A percentile compares a stretch with the other conserved stretches of the same genome.
These are phyloP conservation scores for Beroe ovata DNA, from an alignment of 37 sponge, comb jelly and placozoan species.

Conservation along the genomic window DNA sequence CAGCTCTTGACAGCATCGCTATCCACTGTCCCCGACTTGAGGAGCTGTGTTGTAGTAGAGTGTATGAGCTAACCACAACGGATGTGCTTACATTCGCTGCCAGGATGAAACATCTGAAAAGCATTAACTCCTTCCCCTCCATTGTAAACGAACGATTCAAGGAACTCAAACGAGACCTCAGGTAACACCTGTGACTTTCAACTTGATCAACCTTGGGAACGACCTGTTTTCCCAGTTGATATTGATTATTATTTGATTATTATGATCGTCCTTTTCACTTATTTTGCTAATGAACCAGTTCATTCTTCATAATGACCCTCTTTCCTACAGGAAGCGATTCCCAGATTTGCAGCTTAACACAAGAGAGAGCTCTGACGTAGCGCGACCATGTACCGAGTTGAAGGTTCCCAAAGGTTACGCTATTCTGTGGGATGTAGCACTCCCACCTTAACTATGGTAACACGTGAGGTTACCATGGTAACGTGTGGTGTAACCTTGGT, in stretches of 20 bases:
- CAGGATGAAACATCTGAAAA: background rate
- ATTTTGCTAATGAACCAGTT: no score
- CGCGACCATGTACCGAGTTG: conserved; percentile 20
- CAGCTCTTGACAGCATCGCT: background rate
- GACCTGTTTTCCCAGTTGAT: no score
- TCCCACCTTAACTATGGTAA: background rate
- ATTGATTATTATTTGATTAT: no score
- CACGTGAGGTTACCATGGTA: background rate
- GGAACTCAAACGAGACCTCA: background rate
- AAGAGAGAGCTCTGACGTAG: conserved; percentile 42
- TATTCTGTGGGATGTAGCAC: background rate
- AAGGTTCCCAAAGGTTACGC: conserved; percentile 14
- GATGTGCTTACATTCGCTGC: background rate
- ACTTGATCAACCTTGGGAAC: no score
- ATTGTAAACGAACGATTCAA: conserved; percentile 11
- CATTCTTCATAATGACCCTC: no score
- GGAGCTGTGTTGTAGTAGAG: conserved; percentile 58
- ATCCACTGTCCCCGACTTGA: background rate
- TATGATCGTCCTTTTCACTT: no score
- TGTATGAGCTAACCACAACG: background rate
- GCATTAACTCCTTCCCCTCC: conserved; percentile 15
- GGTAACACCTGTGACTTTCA: no score
- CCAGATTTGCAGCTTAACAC: conserved; percentile 11
- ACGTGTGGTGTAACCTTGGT: background rate
- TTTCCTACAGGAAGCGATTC: background rate